Conservation (phyloP, 2,113 vertebrate genomes). For the Channa argus region DNA sequence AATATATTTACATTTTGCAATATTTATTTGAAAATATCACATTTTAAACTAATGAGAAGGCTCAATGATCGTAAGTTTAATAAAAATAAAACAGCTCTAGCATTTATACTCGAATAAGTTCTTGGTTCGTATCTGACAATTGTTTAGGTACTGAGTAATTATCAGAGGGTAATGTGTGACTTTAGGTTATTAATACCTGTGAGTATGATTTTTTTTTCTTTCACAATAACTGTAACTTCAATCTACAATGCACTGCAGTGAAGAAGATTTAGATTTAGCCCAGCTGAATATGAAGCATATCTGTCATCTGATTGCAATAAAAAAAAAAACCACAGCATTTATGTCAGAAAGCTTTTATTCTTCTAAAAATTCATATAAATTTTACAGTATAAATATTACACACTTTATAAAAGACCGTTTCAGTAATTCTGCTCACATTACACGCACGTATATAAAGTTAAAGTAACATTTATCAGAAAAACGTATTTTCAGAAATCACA, state of each 20-base stretch:
- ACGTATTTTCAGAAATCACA: slow-evolving; percentile 74
- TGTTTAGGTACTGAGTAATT: not conserved
- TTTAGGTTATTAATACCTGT: not conserved
- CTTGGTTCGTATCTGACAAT: not conserved
- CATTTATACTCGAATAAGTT: slow-evolving; percentile 4
- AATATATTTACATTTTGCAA: not conserved
- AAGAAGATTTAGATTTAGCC: slow-evolving; percentile 1
- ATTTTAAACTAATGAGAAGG: not conserved
- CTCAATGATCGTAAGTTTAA: not conserved
- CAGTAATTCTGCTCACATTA: slow-evolving; percentile 57
- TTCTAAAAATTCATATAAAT: slow-evolving; percentile 75
- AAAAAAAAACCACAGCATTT: not conserved
- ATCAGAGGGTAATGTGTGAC: not conserved
- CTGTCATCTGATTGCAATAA: slow-evolving; percentile 19
- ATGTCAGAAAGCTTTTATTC: slow-evolving; percentile 68
- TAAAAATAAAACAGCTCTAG: not conserved
- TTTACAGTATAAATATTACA: slow-evolving; percentile 73
- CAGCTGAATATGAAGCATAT: no score
- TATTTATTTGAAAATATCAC: not conserved
- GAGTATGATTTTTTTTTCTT: not conserved
- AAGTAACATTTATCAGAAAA: slow-evolving; percentile 50
- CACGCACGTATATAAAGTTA: slow-evolving; percentile 9
- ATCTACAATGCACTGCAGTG: no score
- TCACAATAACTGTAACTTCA: no score
- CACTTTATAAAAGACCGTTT: slow-evolving; percentile 69